Percentiles rank a stretch among this genome's conserved stretches.
phyloP scores from a whole-genome alignment of 2,113 vertebrate genomes.

The Macrotis lagotis region DNA sequence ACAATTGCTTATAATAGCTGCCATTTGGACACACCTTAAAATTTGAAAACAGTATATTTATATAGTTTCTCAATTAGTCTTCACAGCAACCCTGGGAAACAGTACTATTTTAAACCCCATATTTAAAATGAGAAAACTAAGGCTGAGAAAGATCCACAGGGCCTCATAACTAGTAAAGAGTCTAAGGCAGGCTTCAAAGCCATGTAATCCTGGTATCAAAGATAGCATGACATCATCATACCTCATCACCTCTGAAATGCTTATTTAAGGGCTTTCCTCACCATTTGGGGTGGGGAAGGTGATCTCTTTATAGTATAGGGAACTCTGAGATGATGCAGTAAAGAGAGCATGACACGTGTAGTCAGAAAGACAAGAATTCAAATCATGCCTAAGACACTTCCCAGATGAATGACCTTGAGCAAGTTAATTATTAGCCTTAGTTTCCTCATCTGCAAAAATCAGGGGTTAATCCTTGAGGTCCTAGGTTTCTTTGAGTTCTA shows the following conservation, averaged over 20 bases:
- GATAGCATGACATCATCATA: neutral
- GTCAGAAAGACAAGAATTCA: neutral
- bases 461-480: too few species aligned
- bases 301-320: neutral
- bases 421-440: too few species aligned
- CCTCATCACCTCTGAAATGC: neutral
- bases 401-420: too few species aligned
- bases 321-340: neutral
- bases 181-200: neutral
- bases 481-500: too few species aligned
- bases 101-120: neutral
- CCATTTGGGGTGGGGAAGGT: neutral
- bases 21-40: neutral
- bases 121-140: neutral
- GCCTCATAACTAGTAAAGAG: neutral
- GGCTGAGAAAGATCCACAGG: neutral
- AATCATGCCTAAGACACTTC: neutral
- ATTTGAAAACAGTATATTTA: neutral
- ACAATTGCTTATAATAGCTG: neutral
- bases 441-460: too few species aligned
- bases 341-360: neutral
- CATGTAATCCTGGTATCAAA: neutral
- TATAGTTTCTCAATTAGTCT: neutral
- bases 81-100: neutral
- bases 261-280: neutral